These are phyloP conservation scores for Chrysolina americana DNA, from an alignment of 2,888 invertebrate genomes.

Conservation along the genomic window DNA sequence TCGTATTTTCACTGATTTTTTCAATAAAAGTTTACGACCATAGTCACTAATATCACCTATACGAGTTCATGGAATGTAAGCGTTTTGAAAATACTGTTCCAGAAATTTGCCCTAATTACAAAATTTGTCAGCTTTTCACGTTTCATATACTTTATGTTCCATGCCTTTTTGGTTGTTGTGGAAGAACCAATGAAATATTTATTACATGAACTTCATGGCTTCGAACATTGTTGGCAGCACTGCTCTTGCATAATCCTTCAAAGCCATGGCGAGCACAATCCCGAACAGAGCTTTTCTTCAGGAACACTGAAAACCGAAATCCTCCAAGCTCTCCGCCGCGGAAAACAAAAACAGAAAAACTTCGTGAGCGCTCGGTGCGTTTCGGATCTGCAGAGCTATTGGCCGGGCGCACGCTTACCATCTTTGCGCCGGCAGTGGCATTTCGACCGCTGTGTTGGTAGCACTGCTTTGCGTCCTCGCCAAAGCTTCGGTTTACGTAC, in stretches of 20 bases:
- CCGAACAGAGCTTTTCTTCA: neutral
- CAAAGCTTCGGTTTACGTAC: constrained; percentile 26
- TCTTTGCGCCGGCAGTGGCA: constrained; percentile 61
- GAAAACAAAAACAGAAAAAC: constrained; percentile 38
- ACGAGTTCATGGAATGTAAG: too few species aligned
- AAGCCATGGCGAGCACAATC: neutral
- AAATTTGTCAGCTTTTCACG: too few species aligned
- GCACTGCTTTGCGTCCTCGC: constrained; percentile 19
- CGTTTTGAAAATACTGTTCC: too few species aligned
- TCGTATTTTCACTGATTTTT: too few species aligned
- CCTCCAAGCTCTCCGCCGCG: neutral
- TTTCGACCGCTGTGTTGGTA: constrained; percentile 56
- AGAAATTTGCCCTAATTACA: too few species aligned
- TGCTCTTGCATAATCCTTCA: neutral
- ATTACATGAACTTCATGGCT: too few species aligned
- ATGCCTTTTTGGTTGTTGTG: too few species aligned
- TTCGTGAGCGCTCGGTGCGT: constrained; percentile 58
- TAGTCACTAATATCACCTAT: too few species aligned
- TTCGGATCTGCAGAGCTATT: constrained; percentile 60
- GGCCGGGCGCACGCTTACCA: constrained; percentile 61
- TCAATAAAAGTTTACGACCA: too few species aligned
- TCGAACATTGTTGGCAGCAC: too few species aligned
- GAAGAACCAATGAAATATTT: too few species aligned
- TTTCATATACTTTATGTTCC: too few species aligned
- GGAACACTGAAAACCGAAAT: constrained; percentile 4